Evolutionary conservation across 2,888 invertebrate species (phyloP).

Genomic region (Galeruca laticollis): DNA sequence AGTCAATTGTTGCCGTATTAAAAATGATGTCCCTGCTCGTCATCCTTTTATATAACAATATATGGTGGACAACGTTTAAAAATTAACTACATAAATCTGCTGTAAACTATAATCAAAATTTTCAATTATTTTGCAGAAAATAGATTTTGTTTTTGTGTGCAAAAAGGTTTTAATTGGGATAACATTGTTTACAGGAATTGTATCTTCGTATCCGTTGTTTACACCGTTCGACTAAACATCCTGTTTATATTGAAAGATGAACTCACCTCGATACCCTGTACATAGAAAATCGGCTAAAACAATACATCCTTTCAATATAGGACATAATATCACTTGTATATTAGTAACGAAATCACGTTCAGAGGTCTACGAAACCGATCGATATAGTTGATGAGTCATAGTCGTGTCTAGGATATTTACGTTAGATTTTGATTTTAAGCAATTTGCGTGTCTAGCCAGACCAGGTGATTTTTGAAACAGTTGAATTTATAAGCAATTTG

Average conservation of each 20-base stretch:
- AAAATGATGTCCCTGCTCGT: too few relatives aligned
- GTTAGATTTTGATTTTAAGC: background rate
- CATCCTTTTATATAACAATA: too few relatives aligned
- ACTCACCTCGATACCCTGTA: background rate
- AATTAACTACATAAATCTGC: background rate
- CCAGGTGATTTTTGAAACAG: background rate
- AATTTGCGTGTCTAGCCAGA: slow-evolving; percentile 1
- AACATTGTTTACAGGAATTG: background rate
- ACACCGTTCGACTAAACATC: background rate
- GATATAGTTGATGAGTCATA: background rate
- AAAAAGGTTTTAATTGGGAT: background rate
- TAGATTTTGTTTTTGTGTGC: background rate
- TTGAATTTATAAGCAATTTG: too few relatives aligned
- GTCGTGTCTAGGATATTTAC: background rate
- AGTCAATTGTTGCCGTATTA: too few relatives aligned
- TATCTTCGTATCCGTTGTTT: slow-evolving; percentile 9
- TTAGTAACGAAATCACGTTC: slow-evolving; percentile 9
- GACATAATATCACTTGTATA: background rate
- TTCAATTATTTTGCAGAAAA: background rate
- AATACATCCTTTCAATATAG: slow-evolving; percentile 19
- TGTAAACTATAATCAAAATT: background rate
- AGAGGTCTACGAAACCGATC: slow-evolving; percentile 2
- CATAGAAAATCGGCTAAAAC: slow-evolving; percentile 8
- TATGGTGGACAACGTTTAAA: too few relatives aligned
- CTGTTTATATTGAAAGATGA: slow-evolving; percentile 22